Conservation (phyloP, 2,113 vertebrate genomes). For the Climacteris rufus region DNA sequence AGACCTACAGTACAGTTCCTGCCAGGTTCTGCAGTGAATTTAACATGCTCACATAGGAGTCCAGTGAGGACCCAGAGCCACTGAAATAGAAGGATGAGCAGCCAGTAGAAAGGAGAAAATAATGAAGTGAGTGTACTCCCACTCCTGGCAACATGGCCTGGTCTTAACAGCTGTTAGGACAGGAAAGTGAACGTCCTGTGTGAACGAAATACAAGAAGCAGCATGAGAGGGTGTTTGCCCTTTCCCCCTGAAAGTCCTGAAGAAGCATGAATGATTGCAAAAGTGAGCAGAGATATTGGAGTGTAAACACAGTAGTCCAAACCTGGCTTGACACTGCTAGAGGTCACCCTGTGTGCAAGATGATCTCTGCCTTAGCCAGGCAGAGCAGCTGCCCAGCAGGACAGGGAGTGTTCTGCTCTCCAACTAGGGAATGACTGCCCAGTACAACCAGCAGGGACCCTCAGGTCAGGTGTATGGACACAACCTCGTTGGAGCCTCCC, state of each 20-base stretch:
- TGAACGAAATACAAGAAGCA: neutral
- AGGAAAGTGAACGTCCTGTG: neutral
- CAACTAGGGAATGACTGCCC: neutral
- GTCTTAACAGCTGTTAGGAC: neutral
- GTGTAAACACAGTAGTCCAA: neutral
- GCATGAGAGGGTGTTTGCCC: neutral
- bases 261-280: neutral
- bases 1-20: neutral
- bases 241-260: neutral
- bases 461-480: no score
- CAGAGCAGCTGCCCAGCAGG: neutral
- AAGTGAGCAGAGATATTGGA: neutral
- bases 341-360: neutral
- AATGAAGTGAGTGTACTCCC: neutral
- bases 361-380: neutral
- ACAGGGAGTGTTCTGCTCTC: neutral
- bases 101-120: neutral
- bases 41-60: neutral
- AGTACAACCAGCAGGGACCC: neutral
- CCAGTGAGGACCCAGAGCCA: neutral
- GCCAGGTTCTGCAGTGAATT: neutral
- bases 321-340: neutral
- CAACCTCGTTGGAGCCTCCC: fast-evolving
- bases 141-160: neutral
- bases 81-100: neutral